Evolutionary conservation across 2,888 invertebrate species (phyloP), one percentile per base, ranked within the genome.

Genomic region (Chrysina gloriosa): DNA sequence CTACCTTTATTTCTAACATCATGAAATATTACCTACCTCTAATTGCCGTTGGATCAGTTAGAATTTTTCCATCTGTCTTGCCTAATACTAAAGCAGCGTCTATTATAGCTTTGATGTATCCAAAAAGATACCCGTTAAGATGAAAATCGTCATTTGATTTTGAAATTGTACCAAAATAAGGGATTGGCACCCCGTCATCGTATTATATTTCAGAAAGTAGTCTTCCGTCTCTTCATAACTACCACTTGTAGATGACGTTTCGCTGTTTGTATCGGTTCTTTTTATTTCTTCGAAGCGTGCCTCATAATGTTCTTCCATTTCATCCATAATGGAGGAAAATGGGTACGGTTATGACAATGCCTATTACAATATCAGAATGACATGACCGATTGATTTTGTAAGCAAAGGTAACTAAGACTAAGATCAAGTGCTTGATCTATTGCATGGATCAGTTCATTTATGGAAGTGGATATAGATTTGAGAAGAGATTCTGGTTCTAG

Each of bases 121-220:
- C 23, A 70, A 6, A 16, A 47, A 71, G 19, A 70, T 68, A 2
- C 69, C 56, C 6, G n/a, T 11, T 2, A 67, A 7, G 19, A 67
- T 52, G 3, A 63, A 48, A 14, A 42, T 25, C 14, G 19, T 31
- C 42, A 27, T 52, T 39, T 67, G 45, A 14, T 23, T 7, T 54
- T 67, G 52, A 47, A 67, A 67, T 42, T 67, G 67, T 11, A 67
- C 7, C 52, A 67, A 23, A 1, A 67, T 7, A 19, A 67, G 29
- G 6, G 63, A 21, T 2, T 54, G 67, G 52, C 50, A 67, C 6
- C 67, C 63, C 3, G 54, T 50, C 9, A 45, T 25, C 6, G 42
- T 14, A 11, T 54, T 54, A 25, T 63, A 54, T 27, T 52, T 63
- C 21, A 39, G 11, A 27, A 52, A 54, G 23, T 29, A 54, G n/a